Evolutionary conservation across 2,888 invertebrate genomes (phyloP), one percentile per base, ranked within the genome.

Genomic region (Caenorhabditis sp.): DNA sequence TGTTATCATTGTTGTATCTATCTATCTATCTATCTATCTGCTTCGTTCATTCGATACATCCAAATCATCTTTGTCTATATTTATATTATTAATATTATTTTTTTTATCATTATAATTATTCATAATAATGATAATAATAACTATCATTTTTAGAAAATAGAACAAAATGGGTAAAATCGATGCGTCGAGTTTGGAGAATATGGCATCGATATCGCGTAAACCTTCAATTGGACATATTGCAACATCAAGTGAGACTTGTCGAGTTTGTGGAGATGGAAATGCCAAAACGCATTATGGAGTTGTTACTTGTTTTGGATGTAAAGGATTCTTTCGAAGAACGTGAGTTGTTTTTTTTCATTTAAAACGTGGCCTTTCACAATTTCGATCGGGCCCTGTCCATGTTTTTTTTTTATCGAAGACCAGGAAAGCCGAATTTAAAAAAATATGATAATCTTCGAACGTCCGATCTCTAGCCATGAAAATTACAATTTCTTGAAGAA

Each of bases 251-350:
- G 86, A 87, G 59, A 82, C 77, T 14, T 87, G 86, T 70, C 79
- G 84, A 49, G 86, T 86, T 14, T 87, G 86, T 58, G 86, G 86
- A 0, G 86, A 86, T 66, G 82, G 82, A 1, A 84, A 85, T 19
- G 86, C 86, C 1, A 83, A 86, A 62, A 85, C 83, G 68, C 86
- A 86, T 68, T 86, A 86, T 72, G 86, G 86, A 49, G 85, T 87
- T 4, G 83, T 84, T 23, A 87, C 86, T 1, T 86, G 86, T 55
- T 77, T 78, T 64, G 77, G 78, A 49, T 77, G 78, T 61, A 78
- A 77, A 58, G 82, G 85, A 21, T 85, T 85, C 76, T 86, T 84
- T 69, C 60, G 84, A 55, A 59, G 82, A 60, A 82, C 82, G 55
- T 77, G 61, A 62, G 72, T 62, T 36, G 36, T 36, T 36, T 36